A percentile compares a stretch with the other conserved stretches of the same genome.
phyloP scores from a whole-genome alignment of 2,113 vertebrate species.

The Donacobius atricapilla region DNA sequence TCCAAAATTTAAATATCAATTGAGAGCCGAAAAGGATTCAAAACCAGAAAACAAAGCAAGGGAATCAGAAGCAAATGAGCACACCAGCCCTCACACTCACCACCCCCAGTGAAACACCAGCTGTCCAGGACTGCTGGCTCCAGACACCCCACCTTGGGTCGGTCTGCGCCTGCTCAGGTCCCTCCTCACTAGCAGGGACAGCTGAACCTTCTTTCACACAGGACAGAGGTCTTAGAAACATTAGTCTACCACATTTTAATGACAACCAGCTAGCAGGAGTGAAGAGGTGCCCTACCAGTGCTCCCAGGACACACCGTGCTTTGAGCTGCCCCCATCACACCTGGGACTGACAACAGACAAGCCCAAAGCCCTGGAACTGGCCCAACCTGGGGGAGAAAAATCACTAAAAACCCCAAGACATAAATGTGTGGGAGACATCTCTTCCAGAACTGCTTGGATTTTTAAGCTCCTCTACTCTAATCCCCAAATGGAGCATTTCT shows the following conservation, averaged over 20 bases:
- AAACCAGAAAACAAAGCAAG: not conserved
- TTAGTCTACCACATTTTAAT: not conserved
- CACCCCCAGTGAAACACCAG: not conserved
- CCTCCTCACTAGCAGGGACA: not conserved
- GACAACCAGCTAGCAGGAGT: not conserved
- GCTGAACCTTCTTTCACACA: not conserved
- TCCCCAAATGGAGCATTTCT: not conserved
- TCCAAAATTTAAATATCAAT: not conserved
- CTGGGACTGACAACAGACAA: accelerated
- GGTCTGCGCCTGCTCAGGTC: not conserved
- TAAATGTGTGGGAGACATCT: not conserved
- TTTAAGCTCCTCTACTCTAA: not conserved
- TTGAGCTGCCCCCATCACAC: not conserved
- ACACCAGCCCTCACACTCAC: not conserved
- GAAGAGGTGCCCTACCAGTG: not conserved
- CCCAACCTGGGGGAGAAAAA: not conserved
- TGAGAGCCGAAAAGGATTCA: not conserved
- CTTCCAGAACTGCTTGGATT: not conserved
- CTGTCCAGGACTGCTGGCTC: not conserved
- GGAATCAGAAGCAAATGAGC: not conserved
- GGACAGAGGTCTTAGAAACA: not conserved
- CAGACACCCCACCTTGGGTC: accelerated
- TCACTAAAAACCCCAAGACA: not conserved
- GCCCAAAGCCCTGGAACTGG: not conserved
- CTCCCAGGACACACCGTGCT: not conserved